Evolutionary conservation across 2,797 vertebrate genomes (phyloP).

Genomic region (Pipistrellus nathusii): DNA sequence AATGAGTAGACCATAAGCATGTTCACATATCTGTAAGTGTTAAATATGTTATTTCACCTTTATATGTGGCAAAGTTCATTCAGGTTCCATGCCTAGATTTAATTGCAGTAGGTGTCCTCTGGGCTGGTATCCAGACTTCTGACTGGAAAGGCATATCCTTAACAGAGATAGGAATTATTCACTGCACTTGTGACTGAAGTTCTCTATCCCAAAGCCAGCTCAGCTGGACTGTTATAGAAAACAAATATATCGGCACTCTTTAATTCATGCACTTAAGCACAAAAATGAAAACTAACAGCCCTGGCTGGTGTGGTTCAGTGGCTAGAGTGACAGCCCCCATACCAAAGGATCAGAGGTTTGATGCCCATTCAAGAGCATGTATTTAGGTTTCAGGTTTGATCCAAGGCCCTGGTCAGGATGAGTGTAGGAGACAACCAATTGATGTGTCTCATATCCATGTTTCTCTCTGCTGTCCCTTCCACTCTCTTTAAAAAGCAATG

Average conservation of each 20-base stretch:
- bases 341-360: no score
- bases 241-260: not conserved
- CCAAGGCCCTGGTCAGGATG: no score
- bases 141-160: not conserved
- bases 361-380: no score
- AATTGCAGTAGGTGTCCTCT: not conserved
- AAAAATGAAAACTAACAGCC: not conserved
- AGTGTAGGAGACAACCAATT: no score
- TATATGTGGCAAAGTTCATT: not conserved
- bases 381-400: no score
- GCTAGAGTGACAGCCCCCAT: no score
- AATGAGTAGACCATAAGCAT: not conserved
- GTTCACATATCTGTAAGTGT: not conserved
- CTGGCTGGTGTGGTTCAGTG: no score
- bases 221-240: not conserved
- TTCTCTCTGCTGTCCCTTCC: no score
- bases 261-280: not conserved
- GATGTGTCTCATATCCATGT: no score
- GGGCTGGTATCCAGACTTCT: not conserved
- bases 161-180: not conserved
- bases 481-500: no score
- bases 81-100: not conserved
- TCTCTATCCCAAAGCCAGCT: not conserved
- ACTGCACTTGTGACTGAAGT: not conserved
- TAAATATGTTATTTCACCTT: not conserved